A percentile compares a stretch with the other conserved stretches of the same genome.
Evolutionary conservation across 2,113 vertebrate species (phyloP).

Genomic region (Odontesthes bonariensis): DNA sequence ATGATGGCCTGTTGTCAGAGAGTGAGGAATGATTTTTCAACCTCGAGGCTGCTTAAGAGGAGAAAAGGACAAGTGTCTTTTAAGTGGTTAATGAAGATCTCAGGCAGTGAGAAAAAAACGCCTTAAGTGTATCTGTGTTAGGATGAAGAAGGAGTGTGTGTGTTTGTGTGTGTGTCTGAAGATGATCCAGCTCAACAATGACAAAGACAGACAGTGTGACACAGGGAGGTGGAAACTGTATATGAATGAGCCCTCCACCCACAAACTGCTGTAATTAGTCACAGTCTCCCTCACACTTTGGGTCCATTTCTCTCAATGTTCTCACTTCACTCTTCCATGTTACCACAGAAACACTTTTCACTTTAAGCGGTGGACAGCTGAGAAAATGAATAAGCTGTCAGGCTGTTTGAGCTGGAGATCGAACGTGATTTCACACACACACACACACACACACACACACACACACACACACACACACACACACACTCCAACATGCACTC

Average conservation of each 20-base stretch:
- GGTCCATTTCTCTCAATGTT: constrained; percentile 21
- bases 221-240: constrained; percentile 74
- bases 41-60: not conserved
- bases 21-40: not conserved
- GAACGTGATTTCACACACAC: constrained; percentile 17
- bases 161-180: constrained; percentile 46
- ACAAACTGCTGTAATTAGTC: constrained; percentile 64
- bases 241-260: constrained; percentile 67
- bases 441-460: constrained; percentile 30
- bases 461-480: constrained; percentile 28
- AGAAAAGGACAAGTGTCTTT: constrained; percentile 2
- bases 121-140: constrained; percentile 34
- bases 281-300: constrained; percentile 45
- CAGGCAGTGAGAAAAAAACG: constrained; percentile 51
- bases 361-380: constrained; percentile 58
- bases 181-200: constrained; percentile 71
- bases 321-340: constrained; percentile 32
- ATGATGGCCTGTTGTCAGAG: not conserved
- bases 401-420: constrained; percentile 26
- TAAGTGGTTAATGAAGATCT: constrained; percentile 55
- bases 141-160: constrained; percentile 17
- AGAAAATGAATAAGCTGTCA: constrained; percentile 67
- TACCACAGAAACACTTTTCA: constrained; percentile 52
- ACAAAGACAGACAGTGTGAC: constrained; percentile 67
- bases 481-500: constrained; percentile 28